Conservation (phyloP, 2,888 invertebrate genomes). For the Empis stercorea region DNA sequence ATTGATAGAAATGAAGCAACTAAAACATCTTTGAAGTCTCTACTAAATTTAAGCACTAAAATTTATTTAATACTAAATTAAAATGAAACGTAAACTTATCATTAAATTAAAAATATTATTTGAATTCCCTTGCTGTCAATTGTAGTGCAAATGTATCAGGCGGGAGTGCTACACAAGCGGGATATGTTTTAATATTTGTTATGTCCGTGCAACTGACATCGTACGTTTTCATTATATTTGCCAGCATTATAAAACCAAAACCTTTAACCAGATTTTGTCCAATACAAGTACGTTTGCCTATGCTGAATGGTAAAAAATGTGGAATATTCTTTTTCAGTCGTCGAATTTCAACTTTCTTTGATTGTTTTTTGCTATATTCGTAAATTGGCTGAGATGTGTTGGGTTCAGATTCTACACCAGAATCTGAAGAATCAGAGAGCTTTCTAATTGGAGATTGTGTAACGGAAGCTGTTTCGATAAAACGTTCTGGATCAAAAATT, state of each 20-base stretch:
- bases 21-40: no score
- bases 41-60: no score
- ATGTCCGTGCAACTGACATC: conserved; percentile 44
- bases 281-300: conserved; percentile 67
- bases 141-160: conserved; percentile 53
- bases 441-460: neutral
- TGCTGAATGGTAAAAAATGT: conserved; percentile 69
- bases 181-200: conserved; percentile 42
- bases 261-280: conserved; percentile 64
- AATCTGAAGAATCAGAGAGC: neutral
- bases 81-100: no score
- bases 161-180: conserved; percentile 58
- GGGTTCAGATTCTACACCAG: neutral
- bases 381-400: neutral
- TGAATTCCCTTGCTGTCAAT: conserved; percentile 37
- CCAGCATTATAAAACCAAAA: conserved; percentile 56
- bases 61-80: no score
- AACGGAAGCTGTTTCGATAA: conserved; percentile 39
- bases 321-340: conserved; percentile 41
- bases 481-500: conserved; percentile 59
- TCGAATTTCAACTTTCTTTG: conserved; percentile 22
- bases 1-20: no score
- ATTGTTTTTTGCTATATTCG: neutral
- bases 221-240: conserved; percentile 55
- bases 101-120: no score